phyloP scores from a whole-genome alignment of 2,888 invertebrate genomes.

The Chaetogeoica ovagalla region DNA sequence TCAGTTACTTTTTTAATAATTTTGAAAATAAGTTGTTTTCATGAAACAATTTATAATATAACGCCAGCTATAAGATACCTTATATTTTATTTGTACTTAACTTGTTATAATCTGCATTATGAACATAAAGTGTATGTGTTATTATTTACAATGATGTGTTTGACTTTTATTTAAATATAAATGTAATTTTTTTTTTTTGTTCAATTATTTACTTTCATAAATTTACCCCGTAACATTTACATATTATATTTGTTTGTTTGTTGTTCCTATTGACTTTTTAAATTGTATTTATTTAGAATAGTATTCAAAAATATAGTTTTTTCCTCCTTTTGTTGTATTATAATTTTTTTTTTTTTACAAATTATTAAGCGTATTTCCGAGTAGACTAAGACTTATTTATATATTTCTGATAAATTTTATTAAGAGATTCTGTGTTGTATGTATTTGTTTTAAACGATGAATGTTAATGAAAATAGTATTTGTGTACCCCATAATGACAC shows the following conservation, averaged over 20 bases:
- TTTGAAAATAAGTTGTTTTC: neutral
- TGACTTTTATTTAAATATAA: neutral
- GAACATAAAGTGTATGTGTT: neutral
- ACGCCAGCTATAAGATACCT: neutral
- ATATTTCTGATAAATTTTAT: slow-evolving; percentile 4
- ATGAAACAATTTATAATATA: neutral
- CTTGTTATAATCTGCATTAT: neutral
- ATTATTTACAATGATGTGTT: slow-evolving; percentile 7
- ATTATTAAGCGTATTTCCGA: neutral
- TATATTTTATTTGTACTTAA: slow-evolving; percentile 33
- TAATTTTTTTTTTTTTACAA: neutral
- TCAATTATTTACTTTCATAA: neutral
- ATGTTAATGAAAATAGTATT: neutral
- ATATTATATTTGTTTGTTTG: neutral
- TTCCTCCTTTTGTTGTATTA: neutral
- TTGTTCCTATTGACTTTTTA: slow-evolving; percentile 39
- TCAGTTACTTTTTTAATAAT: slow-evolving; percentile 1
- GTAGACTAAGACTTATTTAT: neutral
- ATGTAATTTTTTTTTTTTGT: neutral
- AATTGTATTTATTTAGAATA: slow-evolving; percentile 22
- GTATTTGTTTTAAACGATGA: neutral
- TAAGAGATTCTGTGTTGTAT: neutral
- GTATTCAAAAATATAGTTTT: neutral
- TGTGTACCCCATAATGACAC: neutral
- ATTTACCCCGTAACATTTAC: neutral